Evolutionary conservation across 1,140 invertebrate species (phyloP).

Genomic region (Pinna nobilis): DNA sequence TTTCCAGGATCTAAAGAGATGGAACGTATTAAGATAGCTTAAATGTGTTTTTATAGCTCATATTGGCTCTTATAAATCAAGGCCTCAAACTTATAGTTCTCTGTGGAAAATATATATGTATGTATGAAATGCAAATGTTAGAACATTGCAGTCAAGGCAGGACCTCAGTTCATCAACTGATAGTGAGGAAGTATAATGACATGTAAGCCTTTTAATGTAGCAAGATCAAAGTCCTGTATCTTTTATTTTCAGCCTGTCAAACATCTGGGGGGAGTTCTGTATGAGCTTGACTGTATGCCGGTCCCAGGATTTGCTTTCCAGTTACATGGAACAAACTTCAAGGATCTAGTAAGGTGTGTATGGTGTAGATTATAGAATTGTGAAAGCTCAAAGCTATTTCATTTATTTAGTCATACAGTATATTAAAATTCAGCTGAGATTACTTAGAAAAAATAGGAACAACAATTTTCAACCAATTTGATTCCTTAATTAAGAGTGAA

Average conservation of each 20-base stretch:
- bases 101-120: too few relatives aligned
- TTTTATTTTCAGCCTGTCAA: slow-evolving; percentile 52
- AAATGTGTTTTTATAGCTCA: not conserved
- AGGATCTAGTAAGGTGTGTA: slow-evolving; percentile 54
- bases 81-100: too few relatives aligned
- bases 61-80: too few relatives aligned
- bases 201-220: not conserved
- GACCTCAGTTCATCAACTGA: not conserved
- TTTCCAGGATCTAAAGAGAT: too few relatives aligned
- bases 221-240: not conserved
- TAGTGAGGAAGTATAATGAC: not conserved
- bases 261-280: slow-evolving; percentile 53
- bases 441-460: too few relatives aligned
- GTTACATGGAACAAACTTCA: slow-evolving; percentile 48
- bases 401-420: not conserved
- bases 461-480: too few relatives aligned
- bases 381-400: not conserved
- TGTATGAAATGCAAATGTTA: too few relatives aligned
- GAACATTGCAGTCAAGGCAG: not conserved
- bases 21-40: not conserved
- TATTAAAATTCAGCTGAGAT: not conserved
- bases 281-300: slow-evolving; percentile 59
- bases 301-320: slow-evolving; percentile 64
- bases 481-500: too few relatives aligned
- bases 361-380: not conserved